Evolutionary conservation across 2,888 invertebrate species (phyloP).

Genomic region (Idaea dimidiata): DNA sequence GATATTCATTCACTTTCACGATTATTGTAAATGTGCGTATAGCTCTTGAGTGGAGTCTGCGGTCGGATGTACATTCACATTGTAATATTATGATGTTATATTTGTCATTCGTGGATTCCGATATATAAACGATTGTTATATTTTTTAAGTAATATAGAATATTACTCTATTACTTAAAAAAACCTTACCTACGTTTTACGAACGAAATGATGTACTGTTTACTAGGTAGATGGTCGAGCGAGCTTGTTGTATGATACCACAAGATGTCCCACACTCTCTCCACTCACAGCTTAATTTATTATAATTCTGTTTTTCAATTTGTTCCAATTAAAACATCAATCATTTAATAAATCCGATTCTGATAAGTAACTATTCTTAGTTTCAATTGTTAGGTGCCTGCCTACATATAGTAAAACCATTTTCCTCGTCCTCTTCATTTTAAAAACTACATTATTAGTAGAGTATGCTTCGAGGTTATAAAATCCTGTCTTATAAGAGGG

Average conservation of each 20-base stretch:
- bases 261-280: constrained; percentile 36
- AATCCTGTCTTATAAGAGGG: too few relatives aligned
- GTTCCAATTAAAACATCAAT: constrained; percentile 58
- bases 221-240: neutral
- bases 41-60: constrained; percentile 53
- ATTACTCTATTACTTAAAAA: too few relatives aligned
- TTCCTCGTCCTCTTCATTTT: constrained; percentile 8
- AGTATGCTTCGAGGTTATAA: too few relatives aligned
- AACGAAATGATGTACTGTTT: neutral
- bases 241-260: neutral
- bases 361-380: constrained; percentile 41
- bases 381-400: constrained; percentile 32
- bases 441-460: neutral
- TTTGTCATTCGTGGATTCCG: neutral
- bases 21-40: constrained; percentile 41
- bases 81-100: neutral
- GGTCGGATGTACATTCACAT: neutral
- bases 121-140: neutral
- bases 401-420: neutral
- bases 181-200: too few relatives aligned
- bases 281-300: constrained; percentile 48
- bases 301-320: constrained; percentile 49
- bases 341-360: constrained; percentile 53
- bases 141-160: too few relatives aligned
- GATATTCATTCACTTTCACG: constrained; percentile 69